Base-by-base conservation (phyloP, 30 jellyfish, hydroid and myxozoan genomes). In the Aurelia aurita region DNA sequence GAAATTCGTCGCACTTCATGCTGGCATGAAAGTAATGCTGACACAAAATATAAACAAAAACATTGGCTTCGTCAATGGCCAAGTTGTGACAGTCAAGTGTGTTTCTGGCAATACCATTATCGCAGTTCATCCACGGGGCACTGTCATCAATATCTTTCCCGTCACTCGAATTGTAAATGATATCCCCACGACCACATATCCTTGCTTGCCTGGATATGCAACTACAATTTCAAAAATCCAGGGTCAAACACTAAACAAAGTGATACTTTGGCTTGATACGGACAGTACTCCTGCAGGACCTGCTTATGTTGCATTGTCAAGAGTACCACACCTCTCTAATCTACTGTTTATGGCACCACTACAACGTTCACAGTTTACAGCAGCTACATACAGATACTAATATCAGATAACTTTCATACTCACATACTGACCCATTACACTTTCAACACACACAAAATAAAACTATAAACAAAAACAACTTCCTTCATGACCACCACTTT, bases 51-150 rank as follows among this genome's bases (percentile, higher is more conserved):
- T 21, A 12, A 49, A 72, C 28, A 72, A 72, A 51, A 2, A n/a
- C 1, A 21, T 72, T 7, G 85, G 85, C 3, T 72, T 44, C 45
- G 85, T 72, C 29, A 72, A 72, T 72, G 85, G 85, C 0, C 85
- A 72, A 26, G 1, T 72, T 7, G 70, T 22, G 2, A 72, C 70
- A 3, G 57, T 47, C 3, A 1, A 1, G 1, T 1, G 23, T 5
- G 14, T 46, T 1, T 14, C 20, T 10, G 22, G 55, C 7, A 19
- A 49, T 1, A 45, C 85, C 14, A 46, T 72, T 4, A 19, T 49
- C 0, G 85, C 70, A 9, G 1, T 2, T 8, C 54, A n/a, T 12
- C 70, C 55, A 3, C 31, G 44, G 3, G 85, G 85, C 7, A 58
- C 31, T 12, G 4, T 72, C 15, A 45, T 72, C 22, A 72, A 47